Percentiles rank a stretch among this genome's conserved stretches.
These are phyloP conservation scores for Coilia nasus DNA, from an alignment of 2,797 vertebrate species.

Conservation along the genomic window DNA sequence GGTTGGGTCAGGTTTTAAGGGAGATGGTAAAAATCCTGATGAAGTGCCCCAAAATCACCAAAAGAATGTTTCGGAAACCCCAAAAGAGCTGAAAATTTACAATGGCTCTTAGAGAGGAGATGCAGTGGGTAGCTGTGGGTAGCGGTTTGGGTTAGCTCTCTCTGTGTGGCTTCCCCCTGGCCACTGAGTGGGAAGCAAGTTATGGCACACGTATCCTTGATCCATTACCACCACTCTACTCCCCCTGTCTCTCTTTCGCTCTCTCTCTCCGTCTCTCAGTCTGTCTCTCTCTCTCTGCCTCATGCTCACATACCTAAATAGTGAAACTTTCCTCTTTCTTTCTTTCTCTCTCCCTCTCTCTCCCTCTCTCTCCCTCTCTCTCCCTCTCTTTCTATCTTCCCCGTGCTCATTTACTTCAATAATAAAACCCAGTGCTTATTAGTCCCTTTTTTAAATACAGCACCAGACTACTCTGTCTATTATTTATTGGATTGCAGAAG, in stretches of 20 bases:
- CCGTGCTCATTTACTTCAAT: not conserved
- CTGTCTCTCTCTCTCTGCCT: not conserved
- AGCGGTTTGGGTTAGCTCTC: constrained; percentile 1
- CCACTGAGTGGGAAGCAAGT: not conserved
- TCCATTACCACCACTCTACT: not conserved
- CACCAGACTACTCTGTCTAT: not conserved
- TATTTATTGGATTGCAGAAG: not conserved
- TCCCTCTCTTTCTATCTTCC: too few species aligned
- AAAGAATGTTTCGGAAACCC: not conserved
- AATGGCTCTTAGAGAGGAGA: not conserved
- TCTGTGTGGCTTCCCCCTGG: not conserved
- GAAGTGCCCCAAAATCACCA: not conserved
- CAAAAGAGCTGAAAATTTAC: not conserved
- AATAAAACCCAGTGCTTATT: not conserved
- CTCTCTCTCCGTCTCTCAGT: not conserved
- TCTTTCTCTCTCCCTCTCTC: not conserved
- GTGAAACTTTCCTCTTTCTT: not conserved
- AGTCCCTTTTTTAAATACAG: not conserved
- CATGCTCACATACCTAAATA: not conserved
- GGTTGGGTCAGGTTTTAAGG: not conserved
- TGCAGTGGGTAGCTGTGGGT: not conserved
- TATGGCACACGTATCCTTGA: not conserved
- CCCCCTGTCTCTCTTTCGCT: not conserved
- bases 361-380: not conserved
- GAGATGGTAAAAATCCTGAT: not conserved